Percentiles rank a stretch among this genome's conserved stretches.
phyloP scores from a whole-genome alignment of 1,140 invertebrate genomes.

The Diuraphis noxia region DNA sequence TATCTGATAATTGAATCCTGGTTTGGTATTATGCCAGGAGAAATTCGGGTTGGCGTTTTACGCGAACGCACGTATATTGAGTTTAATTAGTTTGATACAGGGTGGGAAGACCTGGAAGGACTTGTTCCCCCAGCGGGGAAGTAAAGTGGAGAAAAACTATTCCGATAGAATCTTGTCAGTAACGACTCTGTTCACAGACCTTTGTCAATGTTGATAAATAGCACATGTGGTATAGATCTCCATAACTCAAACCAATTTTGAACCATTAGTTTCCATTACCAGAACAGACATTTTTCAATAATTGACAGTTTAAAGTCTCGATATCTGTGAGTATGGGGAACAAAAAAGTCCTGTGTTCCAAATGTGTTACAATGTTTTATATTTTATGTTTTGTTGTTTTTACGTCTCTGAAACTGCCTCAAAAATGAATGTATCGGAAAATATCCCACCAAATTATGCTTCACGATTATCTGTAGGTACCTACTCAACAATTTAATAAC shows the following conservation, averaged over 20 bases:
- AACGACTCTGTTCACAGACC: background rate
- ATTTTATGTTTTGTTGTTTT: slow-evolving; percentile 4
- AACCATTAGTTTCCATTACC: background rate
- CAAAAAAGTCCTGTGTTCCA: background rate
- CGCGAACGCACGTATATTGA: background rate
- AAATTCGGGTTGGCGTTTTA: background rate
- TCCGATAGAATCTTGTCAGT: background rate
- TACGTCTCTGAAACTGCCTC: background rate
- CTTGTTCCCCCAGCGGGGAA: background rate
- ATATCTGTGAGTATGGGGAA: background rate
- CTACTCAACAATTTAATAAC: background rate
- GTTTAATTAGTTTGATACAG: background rate
- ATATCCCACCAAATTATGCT: background rate
- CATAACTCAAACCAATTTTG: background rate
- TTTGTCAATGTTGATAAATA: slow-evolving; percentile 10
- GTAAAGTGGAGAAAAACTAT: background rate
- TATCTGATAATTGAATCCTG: background rate
- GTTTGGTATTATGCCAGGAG: background rate
- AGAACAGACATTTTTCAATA: background rate
- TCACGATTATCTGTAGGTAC: background rate
- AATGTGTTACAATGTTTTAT: slow-evolving; percentile 9
- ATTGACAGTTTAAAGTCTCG: background rate
- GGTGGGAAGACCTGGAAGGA: background rate
- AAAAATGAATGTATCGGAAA: background rate
- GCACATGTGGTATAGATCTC: background rate